These are phyloP conservation scores for Virgularia gustaviana DNA, from an alignment of 92 coral and sea anemone species.

Conservation along the genomic window DNA sequence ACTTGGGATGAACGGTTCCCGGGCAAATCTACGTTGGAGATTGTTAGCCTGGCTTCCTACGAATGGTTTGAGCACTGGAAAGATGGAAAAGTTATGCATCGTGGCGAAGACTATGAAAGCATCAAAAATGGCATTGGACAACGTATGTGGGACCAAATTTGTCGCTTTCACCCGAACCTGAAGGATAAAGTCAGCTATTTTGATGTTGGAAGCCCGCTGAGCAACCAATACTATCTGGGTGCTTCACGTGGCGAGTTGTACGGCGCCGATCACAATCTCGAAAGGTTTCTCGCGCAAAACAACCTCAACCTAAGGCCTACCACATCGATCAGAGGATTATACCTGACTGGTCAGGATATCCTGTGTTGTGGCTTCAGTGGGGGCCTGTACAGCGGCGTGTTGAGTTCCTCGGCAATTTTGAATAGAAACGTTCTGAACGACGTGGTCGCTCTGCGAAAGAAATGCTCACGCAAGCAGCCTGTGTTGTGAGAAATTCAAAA, in stretches of 20 bases:
- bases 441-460: slow-evolving; percentile 52
- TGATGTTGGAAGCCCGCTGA: slow-evolving; percentile 82
- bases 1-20: slow-evolving; percentile 82
- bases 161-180: slow-evolving; percentile 68
- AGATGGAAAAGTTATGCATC: slow-evolving; percentile 81
- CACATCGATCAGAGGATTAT: slow-evolving; percentile 76
- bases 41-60: slow-evolving; percentile 71
- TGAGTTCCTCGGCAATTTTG: slow-evolving; percentile 71
- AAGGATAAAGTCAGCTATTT: slow-evolving; percentile 80
- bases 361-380: slow-evolving; percentile 79
- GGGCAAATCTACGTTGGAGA: slow-evolving; percentile 75
- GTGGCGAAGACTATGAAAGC: slow-evolving; percentile 84
- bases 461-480: neutral
- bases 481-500: no score
- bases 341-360: slow-evolving; percentile 80
- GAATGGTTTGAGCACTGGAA: slow-evolving; percentile 92
- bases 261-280: slow-evolving; percentile 85
- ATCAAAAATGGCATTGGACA: slow-evolving; percentile 79
- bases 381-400: slow-evolving; percentile 73
- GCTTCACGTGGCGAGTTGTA: slow-evolving; percentile 87
- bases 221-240: slow-evolving; percentile 78
- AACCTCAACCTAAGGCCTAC: slow-evolving; percentile 74
- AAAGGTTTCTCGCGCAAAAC: slow-evolving; percentile 71
- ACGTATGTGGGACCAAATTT: slow-evolving; percentile 92
- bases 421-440: slow-evolving; percentile 66